A percentile compares a stretch with the other conserved stretches of the same genome.
phyloP scores from a whole-genome alignment of 2,888 invertebrate genomes.

The Oasisia sp. region DNA sequence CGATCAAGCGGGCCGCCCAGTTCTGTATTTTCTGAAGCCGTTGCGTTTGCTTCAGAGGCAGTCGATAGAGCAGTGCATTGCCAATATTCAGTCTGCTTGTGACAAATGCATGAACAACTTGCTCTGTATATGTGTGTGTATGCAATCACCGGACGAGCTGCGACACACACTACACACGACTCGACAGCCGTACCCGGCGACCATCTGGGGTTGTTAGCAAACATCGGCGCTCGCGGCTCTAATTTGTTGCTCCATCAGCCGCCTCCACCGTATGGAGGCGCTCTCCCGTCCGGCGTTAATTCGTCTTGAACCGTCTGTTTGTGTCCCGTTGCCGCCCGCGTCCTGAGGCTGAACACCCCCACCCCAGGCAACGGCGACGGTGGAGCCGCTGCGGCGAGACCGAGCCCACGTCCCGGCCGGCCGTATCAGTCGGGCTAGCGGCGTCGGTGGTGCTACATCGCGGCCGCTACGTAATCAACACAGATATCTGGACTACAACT shows the following conservation, averaged over 20 bases:
- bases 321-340: not conserved
- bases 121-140: too few relatives aligned
- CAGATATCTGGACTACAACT: not conserved
- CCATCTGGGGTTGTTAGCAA: not conserved
- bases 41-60: too few relatives aligned
- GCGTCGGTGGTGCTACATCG: not conserved
- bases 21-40: too few relatives aligned
- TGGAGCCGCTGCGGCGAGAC: not conserved
- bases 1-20: too few relatives aligned
- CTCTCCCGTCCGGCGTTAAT: not conserved
- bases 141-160: not conserved
- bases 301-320: not conserved
- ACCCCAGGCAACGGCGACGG: not conserved
- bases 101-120: too few relatives aligned
- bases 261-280: not conserved
- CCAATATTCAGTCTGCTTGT: too few relatives aligned
- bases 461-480: not conserved
- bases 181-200: not conserved
- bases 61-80: too few relatives aligned
- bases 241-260: conserved; percentile 1
- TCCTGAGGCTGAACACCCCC: not conserved
- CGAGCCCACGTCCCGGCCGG: not conserved
- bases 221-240: conserved; percentile 10
- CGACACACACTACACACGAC: not conserved
- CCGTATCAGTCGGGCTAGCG: not conserved